Evolutionary conservation across 2,888 invertebrate species (phyloP).

Genomic region (Pristionchus mayeri): DNA sequence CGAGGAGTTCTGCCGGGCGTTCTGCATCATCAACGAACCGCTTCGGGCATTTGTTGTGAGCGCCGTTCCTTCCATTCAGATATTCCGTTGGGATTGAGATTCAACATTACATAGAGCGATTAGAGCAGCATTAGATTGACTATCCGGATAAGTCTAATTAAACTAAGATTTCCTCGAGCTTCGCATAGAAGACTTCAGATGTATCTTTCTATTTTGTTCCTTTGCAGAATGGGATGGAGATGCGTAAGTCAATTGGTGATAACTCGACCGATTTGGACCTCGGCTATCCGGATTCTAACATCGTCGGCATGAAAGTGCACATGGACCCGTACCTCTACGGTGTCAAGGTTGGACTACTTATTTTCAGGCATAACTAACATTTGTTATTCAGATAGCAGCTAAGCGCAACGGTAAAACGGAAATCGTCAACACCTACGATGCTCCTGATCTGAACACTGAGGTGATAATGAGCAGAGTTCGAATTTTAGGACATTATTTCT

Average conservation of each 20-base stretch:
- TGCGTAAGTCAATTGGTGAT: neutral
- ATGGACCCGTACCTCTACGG: constrained; percentile 76
- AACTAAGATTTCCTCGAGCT: too few relatives aligned
- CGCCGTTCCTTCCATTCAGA: too few relatives aligned
- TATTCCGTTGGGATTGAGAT: too few relatives aligned
- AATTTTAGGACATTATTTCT: neutral
- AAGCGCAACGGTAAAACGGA: neutral
- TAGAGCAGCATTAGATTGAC: too few relatives aligned
- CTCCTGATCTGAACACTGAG: constrained; percentile 18
- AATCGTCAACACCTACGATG: neutral
- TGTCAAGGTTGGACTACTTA: constrained; percentile 73
- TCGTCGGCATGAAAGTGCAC: constrained; percentile 73
- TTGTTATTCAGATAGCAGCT: constrained; percentile 19
- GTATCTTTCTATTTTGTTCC: neutral
- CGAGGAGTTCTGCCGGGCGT: constrained; percentile 71
- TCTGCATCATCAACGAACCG: constrained; percentile 74
- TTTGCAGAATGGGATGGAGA: constrained; percentile 36
- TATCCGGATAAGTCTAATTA: too few relatives aligned
- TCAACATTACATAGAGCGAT: too few relatives aligned
- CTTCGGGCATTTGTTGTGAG: constrained; percentile 72
- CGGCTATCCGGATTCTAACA: constrained; percentile 73
- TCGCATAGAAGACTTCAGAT: neutral
- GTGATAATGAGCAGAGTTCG: too few relatives aligned
- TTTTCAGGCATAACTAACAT: too few relatives aligned
- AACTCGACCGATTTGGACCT: constrained; percentile 54